Evolutionary conservation across 1,140 invertebrate species (phyloP).

Genomic region (Eurosta solidaginis): DNA sequence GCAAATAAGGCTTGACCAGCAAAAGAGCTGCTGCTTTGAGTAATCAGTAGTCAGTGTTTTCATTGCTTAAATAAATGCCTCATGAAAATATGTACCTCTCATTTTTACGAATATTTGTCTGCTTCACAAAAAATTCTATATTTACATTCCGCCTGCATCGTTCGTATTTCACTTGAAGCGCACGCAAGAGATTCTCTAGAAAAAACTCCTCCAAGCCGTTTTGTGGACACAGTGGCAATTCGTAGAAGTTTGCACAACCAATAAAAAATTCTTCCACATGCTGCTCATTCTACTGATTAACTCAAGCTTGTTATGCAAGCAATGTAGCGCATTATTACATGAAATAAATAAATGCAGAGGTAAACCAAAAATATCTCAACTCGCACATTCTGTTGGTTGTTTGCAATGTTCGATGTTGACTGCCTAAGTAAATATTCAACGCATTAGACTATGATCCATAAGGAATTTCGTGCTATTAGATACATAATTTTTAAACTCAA

Average conservation of each 20-base stretch:
- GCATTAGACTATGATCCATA: too few species aligned
- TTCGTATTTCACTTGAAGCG: neutral
- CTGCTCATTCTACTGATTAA: neutral
- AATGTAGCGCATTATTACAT: neutral
- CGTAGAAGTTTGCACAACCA: neutral
- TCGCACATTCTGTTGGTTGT: neutral
- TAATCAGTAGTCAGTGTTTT: neutral
- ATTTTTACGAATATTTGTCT: neutral
- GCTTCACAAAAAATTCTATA: neutral
- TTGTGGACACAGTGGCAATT: neutral
- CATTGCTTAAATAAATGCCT: neutral
- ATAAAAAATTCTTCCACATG: neutral
- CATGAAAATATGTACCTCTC: neutral
- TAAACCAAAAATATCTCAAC: neutral
- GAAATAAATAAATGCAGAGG: neutral
- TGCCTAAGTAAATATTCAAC: too few species aligned
- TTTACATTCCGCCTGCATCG: neutral
- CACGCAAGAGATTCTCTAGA: neutral
- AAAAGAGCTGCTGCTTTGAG: neutral
- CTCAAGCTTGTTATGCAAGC: neutral
- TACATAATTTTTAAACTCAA: too few species aligned
- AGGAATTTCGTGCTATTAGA: too few species aligned
- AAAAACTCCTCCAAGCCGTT: neutral
- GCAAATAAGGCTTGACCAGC: conserved; percentile 43
- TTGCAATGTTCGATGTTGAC: too few species aligned